Evolutionary conservation across 1,140 invertebrate species (phyloP), one percentile per base, ranked within the genome.

Genomic region (Nebria ingens): DNA sequence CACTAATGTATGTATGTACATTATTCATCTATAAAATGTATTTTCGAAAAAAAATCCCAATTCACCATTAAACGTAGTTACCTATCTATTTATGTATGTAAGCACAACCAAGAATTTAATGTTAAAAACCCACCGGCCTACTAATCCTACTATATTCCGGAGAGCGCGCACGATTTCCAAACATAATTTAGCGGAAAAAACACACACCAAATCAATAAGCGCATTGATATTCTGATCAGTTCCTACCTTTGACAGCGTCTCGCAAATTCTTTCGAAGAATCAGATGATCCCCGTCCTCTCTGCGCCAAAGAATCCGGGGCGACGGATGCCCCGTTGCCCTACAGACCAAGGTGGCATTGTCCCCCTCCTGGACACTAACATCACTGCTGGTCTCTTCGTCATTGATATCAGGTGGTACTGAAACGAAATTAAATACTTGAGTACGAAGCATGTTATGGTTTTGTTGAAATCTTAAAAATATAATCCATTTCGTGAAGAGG

Each of bases 331-430:
- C 83, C 15, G 73, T 76, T 2, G 83, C 83, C 53, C 74, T 75
- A 65, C 85, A 87, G 25, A 73, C 67, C 52, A 87, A 69, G 2
- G 80, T 85, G 2, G 81, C 80, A 66, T 86, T 85, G 38, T 83
- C 78, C 29, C 82, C 82, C 67, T 87, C 85, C 53, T 73, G 63
- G 19, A 79, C 76, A 66, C 78, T 77, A 19, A 83, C 68, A 64
- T 86, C 83, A 13, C 74, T 68, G 60, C 79, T 82, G 12, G 81
- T 81, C 59, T 77, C 77, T 12, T 71, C 71, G 60, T 79, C 76
- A 53, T 79, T 68, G 61, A 83, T 83, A 66, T 82, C 80, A 29
- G 81, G 81, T 19, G 80, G 77, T 11, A 82, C 81, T 82, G 72
- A 6, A 78, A 76, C 58, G 60, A n/a, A n/a, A n/a, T n/a, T n/a